These are phyloP conservation scores for Yponomeuta cagnagella DNA, from an alignment of 2,888 invertebrate species.

Conservation along the genomic window DNA sequence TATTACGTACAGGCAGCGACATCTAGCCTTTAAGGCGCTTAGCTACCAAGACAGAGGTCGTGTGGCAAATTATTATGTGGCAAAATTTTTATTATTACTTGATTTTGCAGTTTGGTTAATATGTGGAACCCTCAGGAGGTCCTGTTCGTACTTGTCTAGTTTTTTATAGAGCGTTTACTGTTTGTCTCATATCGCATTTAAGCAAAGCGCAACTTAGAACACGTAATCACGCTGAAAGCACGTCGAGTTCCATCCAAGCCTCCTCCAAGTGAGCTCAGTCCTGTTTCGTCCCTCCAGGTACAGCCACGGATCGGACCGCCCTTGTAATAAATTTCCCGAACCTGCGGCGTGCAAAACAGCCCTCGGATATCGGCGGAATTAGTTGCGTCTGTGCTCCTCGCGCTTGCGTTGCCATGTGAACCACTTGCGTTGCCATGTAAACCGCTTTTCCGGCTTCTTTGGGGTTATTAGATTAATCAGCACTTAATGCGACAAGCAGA, in stretches of 20 bases:
- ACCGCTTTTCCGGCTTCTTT: neutral
- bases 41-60: too few species aligned
- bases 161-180: too few species aligned
- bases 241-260: neutral
- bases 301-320: constrained; percentile 11
- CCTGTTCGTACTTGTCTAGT: too few species aligned
- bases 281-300: neutral
- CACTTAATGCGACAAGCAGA: neutral
- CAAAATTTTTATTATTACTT: too few species aligned
- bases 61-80: too few species aligned
- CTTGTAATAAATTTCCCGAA: constrained; percentile 23
- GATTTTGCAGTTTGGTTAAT: too few species aligned
- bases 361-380: constrained; percentile 11
- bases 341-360: constrained; percentile 17
- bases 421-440: neutral
- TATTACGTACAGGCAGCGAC: too few species aligned
- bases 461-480: neutral
- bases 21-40: too few species aligned
- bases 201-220: too few species aligned
- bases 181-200: too few species aligned
- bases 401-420: neutral
- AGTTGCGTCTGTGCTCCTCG: neutral
- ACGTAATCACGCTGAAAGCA: too few species aligned
- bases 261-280: neutral
- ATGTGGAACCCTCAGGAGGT: too few species aligned